These are phyloP conservation scores for Muscicapa comitata DNA, from an alignment of 2,797 vertebrate species.

Conservation along the genomic window DNA sequence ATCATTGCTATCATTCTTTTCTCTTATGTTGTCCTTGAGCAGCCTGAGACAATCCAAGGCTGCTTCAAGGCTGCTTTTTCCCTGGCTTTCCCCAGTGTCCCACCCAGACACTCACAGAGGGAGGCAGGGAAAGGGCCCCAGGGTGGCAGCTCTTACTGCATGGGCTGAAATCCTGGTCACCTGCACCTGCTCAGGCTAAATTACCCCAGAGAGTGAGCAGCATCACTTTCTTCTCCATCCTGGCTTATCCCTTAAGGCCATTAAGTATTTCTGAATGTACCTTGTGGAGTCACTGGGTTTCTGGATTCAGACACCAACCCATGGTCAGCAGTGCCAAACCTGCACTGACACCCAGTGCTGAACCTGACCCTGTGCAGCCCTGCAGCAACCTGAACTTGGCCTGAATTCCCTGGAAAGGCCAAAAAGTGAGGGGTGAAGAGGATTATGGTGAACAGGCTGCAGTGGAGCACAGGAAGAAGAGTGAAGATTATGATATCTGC, in stretches of 20 bases:
- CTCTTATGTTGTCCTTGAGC: too few species aligned
- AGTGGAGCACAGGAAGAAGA: background rate
- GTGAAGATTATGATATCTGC: rapidly evolving
- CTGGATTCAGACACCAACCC: rapidly evolving
- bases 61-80: too few species aligned
- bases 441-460: background rate
- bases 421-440: background rate
- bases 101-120: background rate
- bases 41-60: too few species aligned
- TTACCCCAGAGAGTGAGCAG: background rate
- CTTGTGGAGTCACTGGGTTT: too few species aligned
- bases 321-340: background rate
- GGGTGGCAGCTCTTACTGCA: rapidly evolving
- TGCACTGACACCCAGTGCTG: background rate
- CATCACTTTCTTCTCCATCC: background rate
- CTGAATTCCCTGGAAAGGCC: background rate
- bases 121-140: background rate
- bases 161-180: background rate
- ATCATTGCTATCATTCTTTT: too few species aligned
- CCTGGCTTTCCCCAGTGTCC: too few species aligned
- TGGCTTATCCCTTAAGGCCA: background rate
- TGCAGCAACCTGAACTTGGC: rapidly evolving
- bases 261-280: background rate
- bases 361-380: rapidly evolving
- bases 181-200: too few species aligned